Base-by-base conservation (phyloP, 2,797 vertebrate genomes). In the Lithobates pipiens region DNA sequence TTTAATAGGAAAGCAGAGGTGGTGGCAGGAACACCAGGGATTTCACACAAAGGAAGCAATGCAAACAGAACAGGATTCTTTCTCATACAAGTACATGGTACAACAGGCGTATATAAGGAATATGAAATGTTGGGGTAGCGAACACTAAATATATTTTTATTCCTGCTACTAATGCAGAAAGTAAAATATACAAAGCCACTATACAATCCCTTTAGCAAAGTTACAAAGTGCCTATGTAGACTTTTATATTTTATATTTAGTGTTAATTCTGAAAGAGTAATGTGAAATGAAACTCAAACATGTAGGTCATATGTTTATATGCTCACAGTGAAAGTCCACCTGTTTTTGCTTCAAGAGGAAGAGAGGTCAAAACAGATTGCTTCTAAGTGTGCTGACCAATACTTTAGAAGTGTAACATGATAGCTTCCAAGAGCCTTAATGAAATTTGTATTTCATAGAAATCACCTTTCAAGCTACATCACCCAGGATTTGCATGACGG, bases 291-390 rank as follows among this genome's bases (percentile, higher is more conserved):
- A 87, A 87, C 89, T 39, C 89, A 96, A 88, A 70, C 46, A 46
- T 78, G 50, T 86, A 85, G 91, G 91, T 90, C 81, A 61, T n/a
- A 23, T 91, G 90, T 94, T 94, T 93, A 89, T 91, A 89, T 90
- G 91, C 90, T 88, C 91, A 93, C 95, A 94, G 96, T 96, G 95
- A 95, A 93, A 93, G 94, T 92, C 90, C 95, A 98, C 96, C 93
- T 97, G 97, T 88, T 97, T 96, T 95, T 91, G 92, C 97, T 96
- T 95, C 88, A 89, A 90, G 89, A 91, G 91, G 91, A 93, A 94
- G 95, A 96, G 94, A 96, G 96, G 92, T 97, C 95, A 96, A 90
- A 92, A 89, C 91, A 95, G 93, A 93, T 94, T 95, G 94, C 94
- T 94, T 96, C 92, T 92, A 93, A 95, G 94, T 89, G 90, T 93